Percentiles rank a stretch among this genome's conserved stretches.
These are phyloP conservation scores for Acestrorhynchus altus DNA, from an alignment of 2,797 vertebrate genomes.

Conservation along the genomic window DNA sequence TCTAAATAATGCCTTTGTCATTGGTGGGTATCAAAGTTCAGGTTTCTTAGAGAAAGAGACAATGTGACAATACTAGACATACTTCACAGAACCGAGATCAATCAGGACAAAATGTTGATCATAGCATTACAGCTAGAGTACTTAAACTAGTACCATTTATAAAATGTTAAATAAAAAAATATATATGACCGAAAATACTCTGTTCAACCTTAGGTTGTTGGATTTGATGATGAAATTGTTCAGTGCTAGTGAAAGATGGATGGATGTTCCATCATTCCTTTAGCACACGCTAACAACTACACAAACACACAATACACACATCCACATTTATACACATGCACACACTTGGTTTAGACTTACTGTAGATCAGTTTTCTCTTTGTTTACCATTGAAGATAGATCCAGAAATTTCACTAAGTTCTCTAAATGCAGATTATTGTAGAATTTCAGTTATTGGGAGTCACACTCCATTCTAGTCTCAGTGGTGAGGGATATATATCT, in stretches of 20 bases:
- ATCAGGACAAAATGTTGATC: conserved; percentile 72
- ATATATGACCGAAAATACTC: conserved; percentile 67
- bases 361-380: conserved; percentile 52
- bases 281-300: conserved; percentile 51
- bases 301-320: conserved; percentile 27
- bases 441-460: conserved; percentile 54
- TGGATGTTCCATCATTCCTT: conserved; percentile 48
- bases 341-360: conserved; percentile 30
- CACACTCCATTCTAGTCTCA: conserved; percentile 50
- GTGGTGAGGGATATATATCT: conserved; percentile 19
- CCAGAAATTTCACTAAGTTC: conserved; percentile 70
- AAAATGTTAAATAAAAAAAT: conserved; percentile 55
- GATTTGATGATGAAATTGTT: conserved; percentile 64
- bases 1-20: conserved; percentile 34
- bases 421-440: conserved; percentile 73
- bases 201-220: conserved; percentile 75
- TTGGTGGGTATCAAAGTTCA: conserved; percentile 59
- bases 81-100: conserved; percentile 69
- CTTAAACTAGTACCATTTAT: conserved; percentile 65
- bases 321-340: conserved; percentile 24
- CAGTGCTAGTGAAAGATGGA: conserved; percentile 48
- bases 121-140: conserved; percentile 69
- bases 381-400: conserved; percentile 71
- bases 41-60: conserved; percentile 63
- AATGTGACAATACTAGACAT: conserved; percentile 60